phyloP scores from a whole-genome alignment of 2,888 invertebrate genomes.

The Leptopterna dolabrata region DNA sequence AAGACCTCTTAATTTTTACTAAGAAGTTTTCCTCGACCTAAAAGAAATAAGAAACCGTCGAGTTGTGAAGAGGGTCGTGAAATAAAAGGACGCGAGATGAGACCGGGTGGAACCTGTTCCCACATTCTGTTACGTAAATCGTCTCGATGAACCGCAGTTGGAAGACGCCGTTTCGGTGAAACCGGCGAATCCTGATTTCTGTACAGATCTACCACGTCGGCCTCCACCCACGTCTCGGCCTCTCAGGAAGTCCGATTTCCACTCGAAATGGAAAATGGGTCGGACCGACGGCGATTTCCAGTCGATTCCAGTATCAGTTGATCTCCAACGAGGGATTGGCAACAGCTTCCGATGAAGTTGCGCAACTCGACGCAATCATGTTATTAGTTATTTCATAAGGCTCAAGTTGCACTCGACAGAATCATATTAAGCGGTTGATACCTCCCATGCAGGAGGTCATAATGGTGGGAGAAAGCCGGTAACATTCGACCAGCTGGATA shows the following conservation, averaged over 20 bases:
- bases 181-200: not conserved
- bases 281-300: too few relatives aligned
- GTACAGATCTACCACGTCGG: not conserved
- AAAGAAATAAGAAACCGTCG: not conserved
- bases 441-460: too few relatives aligned
- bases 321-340: too few relatives aligned
- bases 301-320: too few relatives aligned
- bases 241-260: not conserved
- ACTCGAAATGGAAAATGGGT: not conserved
- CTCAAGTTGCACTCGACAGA: too few relatives aligned
- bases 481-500: too few relatives aligned
- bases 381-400: too few relatives aligned
- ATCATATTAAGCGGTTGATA: too few relatives aligned
- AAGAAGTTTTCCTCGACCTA: not conserved
- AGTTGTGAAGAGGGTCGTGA: not conserved
- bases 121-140: conserved; percentile 7
- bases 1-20: too few relatives aligned
- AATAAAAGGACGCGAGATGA: not conserved
- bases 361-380: too few relatives aligned
- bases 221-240: not conserved
- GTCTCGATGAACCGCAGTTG: not conserved
- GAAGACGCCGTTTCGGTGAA: not conserved
- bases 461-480: too few relatives aligned
- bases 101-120: not conserved
- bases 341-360: too few relatives aligned